Evolutionary conservation across 2,888 invertebrate species (phyloP).

Genomic region (Eudasyphora cyanicolor): DNA sequence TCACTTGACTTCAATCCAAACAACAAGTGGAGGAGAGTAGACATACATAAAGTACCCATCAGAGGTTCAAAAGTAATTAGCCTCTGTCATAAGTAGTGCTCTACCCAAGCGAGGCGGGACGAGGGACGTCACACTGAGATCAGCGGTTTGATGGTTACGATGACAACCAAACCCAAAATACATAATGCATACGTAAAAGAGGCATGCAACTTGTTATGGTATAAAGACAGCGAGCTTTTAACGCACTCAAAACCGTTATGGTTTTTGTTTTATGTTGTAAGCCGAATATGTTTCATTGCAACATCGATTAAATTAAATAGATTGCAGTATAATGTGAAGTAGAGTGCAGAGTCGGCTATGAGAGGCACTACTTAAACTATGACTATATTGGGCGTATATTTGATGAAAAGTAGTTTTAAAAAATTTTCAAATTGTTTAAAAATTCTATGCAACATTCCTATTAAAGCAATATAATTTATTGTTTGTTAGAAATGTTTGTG

Average conservation of each 20-base stretch:
- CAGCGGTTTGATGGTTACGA: neutral
- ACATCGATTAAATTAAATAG: neutral
- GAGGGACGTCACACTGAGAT: neutral
- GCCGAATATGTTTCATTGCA: conserved; percentile 8
- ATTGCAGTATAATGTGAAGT: neutral
- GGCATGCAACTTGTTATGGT: neutral
- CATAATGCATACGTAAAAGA: neutral
- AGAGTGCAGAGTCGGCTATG: neutral
- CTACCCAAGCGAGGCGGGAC: neutral
- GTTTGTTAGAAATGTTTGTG: too few species aligned
- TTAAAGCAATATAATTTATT: too few species aligned
- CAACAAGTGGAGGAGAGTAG: conserved; percentile 43
- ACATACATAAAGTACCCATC: neutral
- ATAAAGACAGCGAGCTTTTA: neutral
- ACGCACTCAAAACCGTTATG: conserved; percentile 24
- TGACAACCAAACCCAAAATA: neutral
- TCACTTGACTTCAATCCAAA: conserved; percentile 22
- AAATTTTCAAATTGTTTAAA: neutral
- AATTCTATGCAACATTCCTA: too few species aligned
- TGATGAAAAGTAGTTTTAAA: too few species aligned
- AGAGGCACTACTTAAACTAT: neutral
- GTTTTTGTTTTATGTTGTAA: neutral
- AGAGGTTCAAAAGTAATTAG: conserved; percentile 45
- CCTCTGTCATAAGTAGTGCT: neutral
- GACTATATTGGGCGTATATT: too few species aligned